Evolutionary conservation across 2,888 invertebrate genomes (phyloP), one percentile per base, ranked within the genome.

Genomic region (Hypercompe scribonia): DNA sequence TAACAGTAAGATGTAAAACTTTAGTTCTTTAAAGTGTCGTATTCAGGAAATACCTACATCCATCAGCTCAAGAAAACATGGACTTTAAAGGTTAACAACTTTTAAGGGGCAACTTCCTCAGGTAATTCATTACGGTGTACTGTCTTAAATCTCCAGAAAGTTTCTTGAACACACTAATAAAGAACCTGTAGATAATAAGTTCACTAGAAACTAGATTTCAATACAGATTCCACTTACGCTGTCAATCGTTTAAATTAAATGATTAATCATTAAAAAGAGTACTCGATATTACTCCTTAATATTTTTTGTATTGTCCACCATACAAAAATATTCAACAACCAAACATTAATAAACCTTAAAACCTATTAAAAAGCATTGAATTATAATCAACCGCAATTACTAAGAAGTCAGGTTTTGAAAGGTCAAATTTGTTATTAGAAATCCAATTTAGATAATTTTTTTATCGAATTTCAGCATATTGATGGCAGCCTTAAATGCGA

Each of bases 61-160:
- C 68, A 72, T 72, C 68, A 72, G 68, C 11, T 28, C 7, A 68
- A 72, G 72, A 72, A 54, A 68, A 72, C 68, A 68, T 54, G 39
- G 68, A 72, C 65, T 54, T 68, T 13, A 72, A 50, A 68, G 68
- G 54, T 39, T 68, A 68, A 34, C 64, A 70, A 71, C 31, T 39
- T 50, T 65, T 36, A 50, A 72, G 28, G 34, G 36, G 68, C 28
- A 68, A 65, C 72, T 72, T 72, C 46, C 13, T 31, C 36, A 42
- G 31, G 67, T 67, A 36, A 72, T 72, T 68, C 68, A 68, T 72
- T 50, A 50, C 63, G 7, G 50, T 28, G 2, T 36, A 72, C 34
- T 72, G 46, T 67, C 67, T 66, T 42, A 31, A 66, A 34, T 15
- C 21, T 34, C 33, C 33, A 54, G 68, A 54, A 66, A 42, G 34